Evolutionary conservation across 2,888 invertebrate genomes (phyloP).

Genomic region (Eupithecia tripunctaria): DNA sequence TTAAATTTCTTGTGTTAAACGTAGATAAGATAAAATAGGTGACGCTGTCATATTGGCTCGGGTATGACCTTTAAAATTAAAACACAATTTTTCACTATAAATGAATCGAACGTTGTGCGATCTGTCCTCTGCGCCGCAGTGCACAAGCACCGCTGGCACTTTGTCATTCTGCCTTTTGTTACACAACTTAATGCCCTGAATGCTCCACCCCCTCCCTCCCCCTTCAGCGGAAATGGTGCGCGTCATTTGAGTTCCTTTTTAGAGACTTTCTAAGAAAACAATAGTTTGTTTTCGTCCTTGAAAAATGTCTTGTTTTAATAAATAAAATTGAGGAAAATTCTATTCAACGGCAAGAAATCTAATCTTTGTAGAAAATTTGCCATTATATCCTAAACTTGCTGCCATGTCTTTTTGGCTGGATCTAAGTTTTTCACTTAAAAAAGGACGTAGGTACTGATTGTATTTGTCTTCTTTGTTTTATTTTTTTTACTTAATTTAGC

Average conservation of each 20-base stretch:
- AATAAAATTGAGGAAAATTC: neutral
- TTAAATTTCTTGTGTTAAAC: too few species aligned
- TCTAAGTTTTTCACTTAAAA: neutral
- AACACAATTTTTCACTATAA: neutral
- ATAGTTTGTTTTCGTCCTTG: slow-evolving; percentile 35
- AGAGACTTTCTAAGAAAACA: slow-evolving; percentile 44
- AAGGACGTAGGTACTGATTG: neutral
- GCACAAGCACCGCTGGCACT: slow-evolving; percentile 62
- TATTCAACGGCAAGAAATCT: neutral
- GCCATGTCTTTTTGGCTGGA: neutral
- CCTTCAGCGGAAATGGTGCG: slow-evolving; percentile 62
- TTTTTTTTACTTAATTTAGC: too few species aligned
- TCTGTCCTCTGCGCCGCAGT: neutral
- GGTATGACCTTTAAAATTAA: too few species aligned
- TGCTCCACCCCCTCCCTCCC: slow-evolving; percentile 57
- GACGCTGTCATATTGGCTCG: too few species aligned
- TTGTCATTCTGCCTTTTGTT: slow-evolving; percentile 75
- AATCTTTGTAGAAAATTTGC: neutral
- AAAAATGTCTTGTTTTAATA: slow-evolving; percentile 9
- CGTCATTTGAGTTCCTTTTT: slow-evolving; percentile 57
- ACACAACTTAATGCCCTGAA: slow-evolving; percentile 73
- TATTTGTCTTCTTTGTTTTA: too few species aligned
- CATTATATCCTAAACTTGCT: neutral
- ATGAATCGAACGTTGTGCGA: neutral
- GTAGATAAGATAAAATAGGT: too few species aligned